Base-by-base conservation (phyloP, 1,140 invertebrate genomes). In the Dolichoris vasculosae region DNA sequence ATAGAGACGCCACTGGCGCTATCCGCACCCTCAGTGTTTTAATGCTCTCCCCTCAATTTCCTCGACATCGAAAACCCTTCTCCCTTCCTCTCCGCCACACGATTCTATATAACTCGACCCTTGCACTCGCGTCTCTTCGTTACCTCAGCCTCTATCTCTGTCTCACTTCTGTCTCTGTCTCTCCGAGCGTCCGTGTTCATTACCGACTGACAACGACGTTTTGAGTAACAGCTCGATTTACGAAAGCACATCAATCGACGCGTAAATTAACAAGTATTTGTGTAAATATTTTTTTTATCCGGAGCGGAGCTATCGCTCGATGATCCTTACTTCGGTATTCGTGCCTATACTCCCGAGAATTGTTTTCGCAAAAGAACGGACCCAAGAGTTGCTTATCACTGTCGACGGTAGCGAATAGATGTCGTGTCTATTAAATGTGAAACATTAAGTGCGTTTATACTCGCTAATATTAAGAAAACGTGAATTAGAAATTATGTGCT, bases 11-110 rank as follows among this genome's bases (percentile, higher is more conserved):
- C 88, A 88, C 87, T 90, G 89, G 87, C 83, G 88, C 88, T 89
- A 89, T 89, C 89, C 88, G 89, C 88, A 90, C 90, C 89, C 90
- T 91, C 88, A 79, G 87, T 88, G 88, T 88, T 91, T 90, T 90
- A 87, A 91, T 88, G 84, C 82, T 90, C 87, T 88, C 89, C 88
- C 90, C 88, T 90, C 87, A 82, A 90, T 88, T 90, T 90, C 87
- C 88, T 88, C 86, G 80, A 86, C 89, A 88, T 88, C 88, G 85
- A 89, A 87, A 85, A 76, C 67, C 79, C 67, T 76, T 83, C 35
- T 43, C 30, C 46, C 30, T 46, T 51, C 80, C 80, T 48, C 80
- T 4, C 30, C 13, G 2, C 30, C 48, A 17, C 55, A 3, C 32
- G 9, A 48, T 75, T 84, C 64, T 84, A 43, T 69, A 84, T 38